Base-by-base conservation (phyloP, 2,797 vertebrate species). In the Anguilla megastoma region DNA sequence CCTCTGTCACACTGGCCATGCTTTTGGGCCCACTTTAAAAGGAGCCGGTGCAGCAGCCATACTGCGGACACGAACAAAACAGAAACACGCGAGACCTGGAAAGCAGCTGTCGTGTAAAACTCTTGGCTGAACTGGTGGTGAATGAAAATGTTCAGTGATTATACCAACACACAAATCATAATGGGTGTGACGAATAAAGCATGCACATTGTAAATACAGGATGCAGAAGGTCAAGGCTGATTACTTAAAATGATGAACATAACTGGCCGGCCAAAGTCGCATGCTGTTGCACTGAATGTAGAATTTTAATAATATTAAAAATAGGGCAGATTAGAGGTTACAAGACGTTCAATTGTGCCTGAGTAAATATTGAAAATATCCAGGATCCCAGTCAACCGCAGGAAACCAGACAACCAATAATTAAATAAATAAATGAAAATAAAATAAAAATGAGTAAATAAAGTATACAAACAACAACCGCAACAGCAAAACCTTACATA, bases 1-100 rank as follows among this genome's bases (percentile, higher is more conserved):
- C 86, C 27, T 48, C 85, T 69, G 71, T 88, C 85, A 85, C 56
- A 21, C 74, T 88, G 87, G 87, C 88, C 88, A 36, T 84, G 24
- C 48, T 85, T 85, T 88, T 92, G 91, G 41, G 90, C 91, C 89
- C 91, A 91, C 88, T 90, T 91, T 90, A 85, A 90, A 91, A 91
- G 90, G 80, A 88, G 89, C 85, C 27, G 83, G 16, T 86, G 90
- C 85, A 41, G 89, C 88, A 89, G 88, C 84, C 88, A 88, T 87
- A 87, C 91, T 88, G 89, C 54, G 8, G 90, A 90, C 88, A 36
- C n/a, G 79, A 88, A 86, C 88, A 90, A 92, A 90, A 90, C 88
- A 90, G 89, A 90, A 88, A 90, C 89, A 71, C 84, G 33, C 86
- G 86, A 85, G 74, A 89, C 86, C 85, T 86, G 87, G 88, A 87